Evolutionary conservation across 2,888 invertebrate genomes (phyloP).

Genomic region (Caenorhabditis sinica): DNA sequence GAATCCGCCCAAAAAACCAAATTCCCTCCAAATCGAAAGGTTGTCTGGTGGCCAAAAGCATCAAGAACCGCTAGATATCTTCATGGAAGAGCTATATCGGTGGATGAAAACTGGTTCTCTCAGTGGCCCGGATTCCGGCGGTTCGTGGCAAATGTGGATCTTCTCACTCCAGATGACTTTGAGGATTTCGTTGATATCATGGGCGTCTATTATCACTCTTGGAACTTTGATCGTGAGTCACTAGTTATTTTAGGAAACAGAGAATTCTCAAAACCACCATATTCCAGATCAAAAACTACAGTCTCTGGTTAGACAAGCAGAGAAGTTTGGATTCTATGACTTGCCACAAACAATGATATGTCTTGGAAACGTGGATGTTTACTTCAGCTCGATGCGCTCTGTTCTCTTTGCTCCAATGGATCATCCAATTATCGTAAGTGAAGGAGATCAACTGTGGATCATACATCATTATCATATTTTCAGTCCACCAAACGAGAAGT

Average conservation of each 20-base stretch:
- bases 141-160: slow-evolving; percentile 38
- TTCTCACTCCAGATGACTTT: slow-evolving; percentile 2
- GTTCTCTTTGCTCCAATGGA: neutral
- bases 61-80: slow-evolving; percentile 4
- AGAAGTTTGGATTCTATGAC: slow-evolving; percentile 51
- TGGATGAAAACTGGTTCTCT: slow-evolving; percentile 19
- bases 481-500: neutral
- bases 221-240: slow-evolving; percentile 9
- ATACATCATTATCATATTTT: neutral
- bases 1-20: neutral
- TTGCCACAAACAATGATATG: slow-evolving; percentile 5
- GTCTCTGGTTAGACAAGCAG: slow-evolving; percentile 3
- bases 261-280: neutral
- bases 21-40: neutral
- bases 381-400: slow-evolving; percentile 16
- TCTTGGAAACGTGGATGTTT: slow-evolving; percentile 7
- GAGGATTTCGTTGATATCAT: slow-evolving; percentile 18
- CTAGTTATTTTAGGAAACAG: neutral
- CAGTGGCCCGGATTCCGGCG: slow-evolving; percentile 4
- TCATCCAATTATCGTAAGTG: slow-evolving; percentile 24
- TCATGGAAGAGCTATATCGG: neutral
- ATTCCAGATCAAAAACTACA: neutral
- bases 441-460: neutral
- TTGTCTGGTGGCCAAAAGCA: slow-evolving; percentile 30
- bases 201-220: slow-evolving; percentile 35